Percentiles rank a stretch among this genome's conserved stretches.
Evolutionary conservation across 2,888 invertebrate genomes (phyloP).

Genomic region (Drosophila prostipennis): DNA sequence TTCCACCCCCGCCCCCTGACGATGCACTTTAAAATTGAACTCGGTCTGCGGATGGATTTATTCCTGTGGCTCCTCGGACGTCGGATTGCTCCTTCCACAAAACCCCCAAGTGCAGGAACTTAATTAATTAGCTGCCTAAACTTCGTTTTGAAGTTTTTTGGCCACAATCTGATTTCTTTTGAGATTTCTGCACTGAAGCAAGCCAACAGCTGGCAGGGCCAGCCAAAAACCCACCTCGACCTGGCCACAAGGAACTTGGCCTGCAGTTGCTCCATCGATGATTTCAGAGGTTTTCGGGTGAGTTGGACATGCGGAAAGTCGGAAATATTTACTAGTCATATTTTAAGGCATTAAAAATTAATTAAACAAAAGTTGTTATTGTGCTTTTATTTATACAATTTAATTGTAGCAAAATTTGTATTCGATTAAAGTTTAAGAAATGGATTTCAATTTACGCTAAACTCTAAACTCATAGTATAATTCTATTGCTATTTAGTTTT

Average conservation of each 20-base stretch:
- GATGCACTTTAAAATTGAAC: constrained; percentile 42
- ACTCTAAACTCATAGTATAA: too few species aligned
- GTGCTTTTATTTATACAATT: too few species aligned
- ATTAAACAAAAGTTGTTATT: too few species aligned
- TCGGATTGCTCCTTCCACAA: constrained; percentile 6
- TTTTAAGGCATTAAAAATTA: too few species aligned
- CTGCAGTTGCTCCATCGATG: constrained; percentile 27
- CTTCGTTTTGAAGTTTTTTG: constrained; percentile 52
- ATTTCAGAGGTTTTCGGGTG: neutral
- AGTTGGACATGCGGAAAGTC: neutral
- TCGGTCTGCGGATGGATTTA: constrained; percentile 20
- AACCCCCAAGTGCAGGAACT: constrained; percentile 49
- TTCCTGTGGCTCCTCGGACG: constrained; percentile 31
- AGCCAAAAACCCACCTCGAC: constrained; percentile 27
- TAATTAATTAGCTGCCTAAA: constrained; percentile 79
- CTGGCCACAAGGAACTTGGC: constrained; percentile 36
- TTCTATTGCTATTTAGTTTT: too few species aligned
- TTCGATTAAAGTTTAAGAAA: too few species aligned
- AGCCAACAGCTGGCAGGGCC: constrained; percentile 47
- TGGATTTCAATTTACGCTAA: too few species aligned
- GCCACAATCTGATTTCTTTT: constrained; percentile 70
- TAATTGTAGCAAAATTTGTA: too few species aligned
- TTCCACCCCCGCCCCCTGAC: neutral
- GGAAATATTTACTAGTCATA: too few species aligned
- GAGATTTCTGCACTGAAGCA: constrained; percentile 43